Evolutionary conservation across 2,113 vertebrate species (phyloP).

Genomic region (Lepisosteus oculatus): DNA sequence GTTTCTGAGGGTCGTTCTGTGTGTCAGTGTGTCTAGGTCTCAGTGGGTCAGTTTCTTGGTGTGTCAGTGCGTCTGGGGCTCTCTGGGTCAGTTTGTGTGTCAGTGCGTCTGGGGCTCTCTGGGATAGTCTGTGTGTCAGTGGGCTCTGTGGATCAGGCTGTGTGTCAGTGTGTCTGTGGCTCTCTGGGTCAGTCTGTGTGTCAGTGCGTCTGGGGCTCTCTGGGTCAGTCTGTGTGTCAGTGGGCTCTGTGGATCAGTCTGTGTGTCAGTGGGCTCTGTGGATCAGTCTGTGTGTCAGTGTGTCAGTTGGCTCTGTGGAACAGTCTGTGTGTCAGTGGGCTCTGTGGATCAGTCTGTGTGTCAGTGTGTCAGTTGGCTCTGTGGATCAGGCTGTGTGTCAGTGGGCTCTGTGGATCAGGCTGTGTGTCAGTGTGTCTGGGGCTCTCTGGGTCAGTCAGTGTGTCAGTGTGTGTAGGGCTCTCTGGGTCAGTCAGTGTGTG

Average conservation of each 20-base stretch:
- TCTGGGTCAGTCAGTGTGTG: too few relatives aligned
- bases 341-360: neutral
- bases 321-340: constrained; percentile 13
- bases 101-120: neutral
- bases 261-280: neutral
- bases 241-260: neutral
- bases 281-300: neutral
- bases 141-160: neutral
- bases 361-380: neutral
- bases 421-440: constrained; percentile 2
- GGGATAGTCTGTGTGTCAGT: neutral
- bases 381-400: neutral
- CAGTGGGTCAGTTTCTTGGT: neutral
- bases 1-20: neutral
- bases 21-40: neutral
- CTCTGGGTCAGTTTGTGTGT: neutral
- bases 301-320: constrained; percentile 13
- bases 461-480: constrained; percentile 4
- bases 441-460: neutral
- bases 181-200: neutral
- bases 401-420: neutral
- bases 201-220: neutral
- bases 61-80: neutral
- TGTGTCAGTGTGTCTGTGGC: neutral
- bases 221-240: too few relatives aligned